These are phyloP conservation scores for Saccostrea echinata DNA, from an alignment of 1,140 invertebrate species.

Conservation along the genomic window DNA sequence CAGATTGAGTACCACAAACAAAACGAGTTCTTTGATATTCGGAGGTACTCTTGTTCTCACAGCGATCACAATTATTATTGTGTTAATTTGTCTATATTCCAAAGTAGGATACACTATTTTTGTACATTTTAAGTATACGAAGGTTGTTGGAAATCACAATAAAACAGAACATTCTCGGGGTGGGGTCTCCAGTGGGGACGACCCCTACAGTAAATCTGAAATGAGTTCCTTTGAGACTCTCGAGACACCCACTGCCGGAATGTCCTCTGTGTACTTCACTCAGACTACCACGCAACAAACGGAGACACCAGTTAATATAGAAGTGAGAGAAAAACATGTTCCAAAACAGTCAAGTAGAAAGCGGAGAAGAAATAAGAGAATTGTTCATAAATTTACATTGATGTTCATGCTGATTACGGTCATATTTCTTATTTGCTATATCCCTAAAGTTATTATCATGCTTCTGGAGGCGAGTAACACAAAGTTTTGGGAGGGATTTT, in stretches of 20 bases:
- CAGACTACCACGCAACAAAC: background rate
- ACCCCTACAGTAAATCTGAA: background rate
- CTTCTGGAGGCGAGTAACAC: conserved; percentile 20
- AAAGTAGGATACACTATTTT: conserved; percentile 47
- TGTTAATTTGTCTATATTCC: conserved; percentile 36
- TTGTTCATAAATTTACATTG: conserved; percentile 46
- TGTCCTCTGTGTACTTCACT: background rate
- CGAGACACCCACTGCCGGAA: background rate
- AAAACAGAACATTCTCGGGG: background rate
- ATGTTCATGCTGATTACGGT: conserved; percentile 49
- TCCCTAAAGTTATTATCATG: conserved; percentile 44
- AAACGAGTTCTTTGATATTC: conserved; percentile 23
- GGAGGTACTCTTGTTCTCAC: background rate
- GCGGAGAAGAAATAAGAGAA: background rate
- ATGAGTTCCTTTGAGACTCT: background rate
- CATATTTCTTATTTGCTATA: conserved; percentile 48
- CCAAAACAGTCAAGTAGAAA: background rate
- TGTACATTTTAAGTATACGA: conserved; percentile 28
- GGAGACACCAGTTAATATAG: background rate
- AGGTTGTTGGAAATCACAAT: background rate
- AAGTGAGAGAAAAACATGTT: background rate
- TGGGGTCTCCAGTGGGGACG: background rate
- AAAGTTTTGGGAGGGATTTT: conserved; percentile 44
- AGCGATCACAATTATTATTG: background rate
- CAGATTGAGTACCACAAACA: conserved; percentile 24